These are phyloP conservation scores for Myrmophylax atrothorax DNA, from an alignment of 2,113 vertebrate species.

Conservation along the genomic window DNA sequence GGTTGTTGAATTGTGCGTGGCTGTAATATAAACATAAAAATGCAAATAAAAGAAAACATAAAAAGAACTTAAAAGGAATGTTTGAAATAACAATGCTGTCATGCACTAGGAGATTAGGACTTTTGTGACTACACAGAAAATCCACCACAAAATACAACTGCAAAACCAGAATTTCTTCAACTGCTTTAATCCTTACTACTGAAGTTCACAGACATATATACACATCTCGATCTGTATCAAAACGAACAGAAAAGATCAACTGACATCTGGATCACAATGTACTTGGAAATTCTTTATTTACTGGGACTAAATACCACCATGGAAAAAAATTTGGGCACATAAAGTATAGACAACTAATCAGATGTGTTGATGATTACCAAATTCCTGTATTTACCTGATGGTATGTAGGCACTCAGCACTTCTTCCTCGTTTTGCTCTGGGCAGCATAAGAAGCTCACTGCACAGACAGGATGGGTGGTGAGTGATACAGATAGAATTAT, in stretches of 20 bases:
- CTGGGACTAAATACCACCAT: not conserved
- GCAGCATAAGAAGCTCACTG: conserved; percentile 98
- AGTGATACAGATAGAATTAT: conserved; percentile 82
- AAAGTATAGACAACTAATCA: conserved; percentile 27
- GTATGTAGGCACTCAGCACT: conserved; percentile 99
- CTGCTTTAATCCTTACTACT: not conserved
- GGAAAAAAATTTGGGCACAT: not conserved
- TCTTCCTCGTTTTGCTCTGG: conserved; percentile 97
- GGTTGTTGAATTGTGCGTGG: not conserved
- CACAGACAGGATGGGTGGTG: conserved; percentile 88
- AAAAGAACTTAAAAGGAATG: not conserved
- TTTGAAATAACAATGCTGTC: conserved; percentile 4
- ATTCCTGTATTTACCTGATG: conserved; percentile 92
- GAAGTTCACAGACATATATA: not conserved
- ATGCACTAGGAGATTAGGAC: conserved; percentile 25
- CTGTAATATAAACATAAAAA: not conserved
- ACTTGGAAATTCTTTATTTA: not conserved
- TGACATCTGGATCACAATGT: not conserved
- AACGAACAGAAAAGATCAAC: not conserved
- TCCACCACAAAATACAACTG: not conserved
- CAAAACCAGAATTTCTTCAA: not conserved
- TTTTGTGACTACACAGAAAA: conserved; percentile 45
- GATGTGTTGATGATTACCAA: conserved; percentile 45
- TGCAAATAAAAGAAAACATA: not conserved
- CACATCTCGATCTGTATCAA: not conserved